Evolutionary conservation across 1,140 invertebrate species (phyloP), one percentile per base, ranked within the genome.

Genomic region (Drosophila erecta): DNA sequence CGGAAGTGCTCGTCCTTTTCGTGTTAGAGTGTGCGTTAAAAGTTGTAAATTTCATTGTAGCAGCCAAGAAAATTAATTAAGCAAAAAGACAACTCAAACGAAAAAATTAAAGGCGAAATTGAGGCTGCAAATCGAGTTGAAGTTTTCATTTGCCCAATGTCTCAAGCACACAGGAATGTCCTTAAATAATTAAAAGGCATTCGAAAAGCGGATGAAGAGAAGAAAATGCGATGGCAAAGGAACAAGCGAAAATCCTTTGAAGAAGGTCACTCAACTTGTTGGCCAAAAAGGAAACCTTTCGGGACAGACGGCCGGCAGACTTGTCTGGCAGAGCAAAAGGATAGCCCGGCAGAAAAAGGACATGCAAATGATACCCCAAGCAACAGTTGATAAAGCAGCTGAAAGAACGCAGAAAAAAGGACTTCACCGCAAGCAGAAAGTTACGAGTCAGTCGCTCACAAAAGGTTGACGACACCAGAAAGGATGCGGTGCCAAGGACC

Each of bases 11-110:
- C 80, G 74, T 58, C 41, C 24, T 46, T 35, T 44, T 20, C 47
- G 44, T 56, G 46, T 76, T 44, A 62, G 70, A 69, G 70, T 81
- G 66, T 76, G 49, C 38, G 55, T 47, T 66, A 47, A 80, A 84
- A 81, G 70, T 81, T 84, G 74, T 90, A 85, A 89, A 89, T 89
- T 73, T 80, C 74, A 90, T 80, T 84, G 80, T 79, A 60, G 69
- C 62, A 50, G 65, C 70, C 62, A 83, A 90, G 80, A 84, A 80
- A 84, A 89, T 89, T 89, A 90, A 89, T 89, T 84, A 80, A 44
- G 62, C 50, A 72, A 71, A 83, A 74, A 56, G 43, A 38, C 57
- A 76, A 71, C 41, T 54, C 67, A 47, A 41, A 40, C 27, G 27
- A 41, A 65, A 65, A 66, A 65, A 43, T 67, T 51, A 24, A 65